A percentile compares a stretch with the other conserved stretches of the same genome.
Conservation (phyloP, 2,888 invertebrate genomes). For the Drosophila tanythrix region DNA sequence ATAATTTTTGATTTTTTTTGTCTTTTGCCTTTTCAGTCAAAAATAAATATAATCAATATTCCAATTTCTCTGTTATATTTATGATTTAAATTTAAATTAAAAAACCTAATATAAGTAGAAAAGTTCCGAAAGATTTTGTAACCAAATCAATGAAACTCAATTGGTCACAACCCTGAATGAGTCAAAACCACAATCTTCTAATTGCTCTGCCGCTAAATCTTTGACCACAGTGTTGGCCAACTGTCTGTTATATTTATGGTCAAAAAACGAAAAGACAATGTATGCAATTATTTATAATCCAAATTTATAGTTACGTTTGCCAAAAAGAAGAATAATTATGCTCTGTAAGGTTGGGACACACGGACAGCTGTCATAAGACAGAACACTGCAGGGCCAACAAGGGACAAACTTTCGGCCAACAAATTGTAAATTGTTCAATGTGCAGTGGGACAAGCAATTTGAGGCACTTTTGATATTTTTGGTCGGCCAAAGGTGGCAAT, state of each 20-base stretch:
- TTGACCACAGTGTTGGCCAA: conserved; percentile 23
- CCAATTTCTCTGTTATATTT: background rate
- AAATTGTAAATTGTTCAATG: conserved; percentile 5
- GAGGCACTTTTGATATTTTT: background rate
- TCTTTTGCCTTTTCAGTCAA: background rate
- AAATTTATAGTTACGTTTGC: conserved; percentile 48
- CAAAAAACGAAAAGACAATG: conserved; percentile 21
- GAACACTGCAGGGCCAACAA: conserved; percentile 3
- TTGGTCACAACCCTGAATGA: background rate
- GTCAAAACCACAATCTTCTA: conserved; percentile 2
- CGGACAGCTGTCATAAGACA: conserved; percentile 42
- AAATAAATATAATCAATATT: background rate
- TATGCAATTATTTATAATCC: conserved; percentile 44
- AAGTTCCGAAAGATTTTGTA: background rate
- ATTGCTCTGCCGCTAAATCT: conserved; percentile 5
- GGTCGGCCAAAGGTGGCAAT: conserved; percentile 5
- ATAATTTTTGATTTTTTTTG: background rate
- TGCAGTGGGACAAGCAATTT: conserved; percentile 10
- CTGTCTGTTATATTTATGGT: conserved; percentile 33
- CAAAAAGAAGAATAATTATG: conserved; percentile 30
- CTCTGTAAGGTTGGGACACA: conserved; percentile 30
- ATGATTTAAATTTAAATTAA: background rate
- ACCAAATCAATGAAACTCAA: background rate
- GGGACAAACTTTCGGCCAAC: conserved; percentile 17
- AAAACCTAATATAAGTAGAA: background rate